A percentile compares a stretch with the other conserved stretches of the same genome.
Evolutionary conservation across 2,888 invertebrate genomes (phyloP).

Genomic region (Laothoe populi): DNA sequence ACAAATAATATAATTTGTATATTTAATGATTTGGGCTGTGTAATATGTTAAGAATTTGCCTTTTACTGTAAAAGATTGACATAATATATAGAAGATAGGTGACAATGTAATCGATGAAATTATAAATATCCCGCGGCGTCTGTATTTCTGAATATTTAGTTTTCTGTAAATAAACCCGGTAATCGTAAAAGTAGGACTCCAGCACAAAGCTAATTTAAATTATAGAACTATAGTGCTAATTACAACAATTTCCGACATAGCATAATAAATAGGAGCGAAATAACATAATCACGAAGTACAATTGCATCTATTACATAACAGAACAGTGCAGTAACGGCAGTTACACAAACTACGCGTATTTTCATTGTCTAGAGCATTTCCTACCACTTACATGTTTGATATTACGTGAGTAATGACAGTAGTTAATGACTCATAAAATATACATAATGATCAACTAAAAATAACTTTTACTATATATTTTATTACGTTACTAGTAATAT

Average conservation of each 20-base stretch:
- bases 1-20: too few species aligned
- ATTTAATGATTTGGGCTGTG: too few species aligned
- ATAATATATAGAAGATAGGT: too few species aligned
- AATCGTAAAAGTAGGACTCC: too few species aligned
- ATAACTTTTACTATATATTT: not conserved
- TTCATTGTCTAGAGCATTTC: constrained; percentile 83
- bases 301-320: constrained; percentile 55
- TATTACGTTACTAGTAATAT: not conserved
- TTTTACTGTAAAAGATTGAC: too few species aligned
- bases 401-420: constrained; percentile 56
- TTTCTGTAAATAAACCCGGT: too few species aligned
- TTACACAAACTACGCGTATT: constrained; percentile 60
- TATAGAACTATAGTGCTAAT: not conserved
- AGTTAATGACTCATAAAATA: constrained; percentile 30
- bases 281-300: constrained; percentile 19
- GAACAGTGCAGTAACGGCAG: constrained; percentile 55
- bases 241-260: not conserved
- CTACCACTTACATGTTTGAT: constrained; percentile 60
- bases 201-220: too few species aligned
- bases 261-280: not conserved
- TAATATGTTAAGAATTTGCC: too few species aligned
- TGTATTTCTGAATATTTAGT: too few species aligned
- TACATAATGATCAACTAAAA: not conserved
- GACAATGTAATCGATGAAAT: too few species aligned
- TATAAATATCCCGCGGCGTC: too few species aligned